Evolutionary conservation across 1,140 invertebrate species (phyloP).

Genomic region (Drosophila virilis): DNA sequence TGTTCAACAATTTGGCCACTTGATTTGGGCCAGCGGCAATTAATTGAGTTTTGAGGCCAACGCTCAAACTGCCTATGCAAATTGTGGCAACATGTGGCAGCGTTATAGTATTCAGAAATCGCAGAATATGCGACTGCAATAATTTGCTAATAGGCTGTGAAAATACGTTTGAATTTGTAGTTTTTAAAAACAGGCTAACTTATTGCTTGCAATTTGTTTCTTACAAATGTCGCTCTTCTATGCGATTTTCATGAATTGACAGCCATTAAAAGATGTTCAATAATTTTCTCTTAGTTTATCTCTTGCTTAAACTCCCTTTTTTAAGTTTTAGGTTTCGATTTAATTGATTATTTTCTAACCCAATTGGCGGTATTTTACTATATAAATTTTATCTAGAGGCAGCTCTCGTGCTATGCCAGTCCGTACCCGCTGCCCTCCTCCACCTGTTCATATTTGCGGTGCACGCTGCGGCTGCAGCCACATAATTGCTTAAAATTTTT

Average conservation of each 20-base stretch:
- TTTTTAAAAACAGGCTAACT: no score
- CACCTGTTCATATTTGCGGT: conserved; percentile 14
- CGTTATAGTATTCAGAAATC: no score
- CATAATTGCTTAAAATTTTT: conserved; percentile 77
- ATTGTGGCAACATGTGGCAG: background rate
- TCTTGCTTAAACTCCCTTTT: background rate
- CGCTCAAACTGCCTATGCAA: conserved; percentile 1
- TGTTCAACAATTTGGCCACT: conserved; percentile 35
- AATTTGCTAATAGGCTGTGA: background rate
- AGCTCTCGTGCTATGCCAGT: background rate
- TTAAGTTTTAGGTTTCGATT: background rate
- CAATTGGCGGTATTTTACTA: background rate
- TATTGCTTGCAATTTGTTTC: no score
- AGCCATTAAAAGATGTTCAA: no score
- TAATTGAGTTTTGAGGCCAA: conserved; percentile 51
- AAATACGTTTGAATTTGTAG: background rate
- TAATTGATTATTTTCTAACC: conserved; percentile 2
- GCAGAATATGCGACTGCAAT: background rate
- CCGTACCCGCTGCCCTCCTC: background rate
- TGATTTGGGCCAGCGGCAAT: conserved; percentile 39
- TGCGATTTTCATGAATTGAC: background rate
- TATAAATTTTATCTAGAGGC: background rate
- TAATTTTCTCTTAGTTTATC: background rate
- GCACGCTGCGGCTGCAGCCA: conserved; percentile 43
- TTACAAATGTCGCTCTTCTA: background rate